Base-by-base conservation (phyloP, 2,113 vertebrate genomes). In the Tapirus terrestris region DNA sequence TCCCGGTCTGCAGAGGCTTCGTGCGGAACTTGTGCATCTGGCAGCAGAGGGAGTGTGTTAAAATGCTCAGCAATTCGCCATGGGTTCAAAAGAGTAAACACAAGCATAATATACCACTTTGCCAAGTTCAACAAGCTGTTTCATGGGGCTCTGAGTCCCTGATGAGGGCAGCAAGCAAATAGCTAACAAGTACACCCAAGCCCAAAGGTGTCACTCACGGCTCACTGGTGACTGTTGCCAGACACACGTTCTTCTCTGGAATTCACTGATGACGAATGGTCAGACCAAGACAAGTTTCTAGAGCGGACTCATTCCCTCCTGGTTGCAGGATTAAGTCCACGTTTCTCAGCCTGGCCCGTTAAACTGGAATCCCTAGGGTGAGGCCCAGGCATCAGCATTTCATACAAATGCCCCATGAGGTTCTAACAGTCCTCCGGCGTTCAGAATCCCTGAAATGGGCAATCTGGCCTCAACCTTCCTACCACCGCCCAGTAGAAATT, bases 91-190 rank as follows among this genome's bases (percentile, higher is more conserved):
- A 90, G 89, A 83, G 87, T 58, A 92, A 96, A 89, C 36, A 83
- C 63, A 90, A 95, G 89, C 95, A 58, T 23, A 43, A 79, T 1
- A 31, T 9, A 21, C 76, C 16, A 0, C 86, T 68, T 36, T 27
- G 83, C 96, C 95, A 95, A 97, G 91, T 96, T 92, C 97, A 97
- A 94, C 79, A 86, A 97, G 89, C n/a, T 56, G 53, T 51, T 93
- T 96, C 93, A 82, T 25, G 81, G 86, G 63, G 45, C 89, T 82
- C 95, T 48, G 61, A 92, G 81, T 89, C 89, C 79, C 89, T 53
- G 80, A 89, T 45, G 94, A 87, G 45, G 79, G 51, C 63, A 96
- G 90, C 70, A 86, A 94, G 43, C 92, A 53, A 96, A 67, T n/a
- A 36, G 77, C 61, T 48, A 45, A 84, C 45, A 63, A 93, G 95